Conservation (phyloP, 2,888 invertebrate species). For the Athalia circularis region DNA sequence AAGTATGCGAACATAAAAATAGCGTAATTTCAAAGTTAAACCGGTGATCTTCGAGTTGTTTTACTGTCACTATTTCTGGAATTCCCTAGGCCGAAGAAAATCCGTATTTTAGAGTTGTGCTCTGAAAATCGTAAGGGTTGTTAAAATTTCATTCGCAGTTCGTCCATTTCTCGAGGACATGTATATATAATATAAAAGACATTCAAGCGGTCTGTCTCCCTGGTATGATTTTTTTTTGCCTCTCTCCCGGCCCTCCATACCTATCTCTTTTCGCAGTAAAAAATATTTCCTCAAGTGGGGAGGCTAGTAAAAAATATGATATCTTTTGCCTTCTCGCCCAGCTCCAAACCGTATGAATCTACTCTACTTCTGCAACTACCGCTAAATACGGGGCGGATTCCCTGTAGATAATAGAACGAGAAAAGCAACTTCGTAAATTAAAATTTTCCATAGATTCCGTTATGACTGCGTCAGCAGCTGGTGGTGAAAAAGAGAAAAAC, state of each 20-base stretch:
- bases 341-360: not conserved
- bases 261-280: not conserved
- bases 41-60: not conserved
- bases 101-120: not conserved
- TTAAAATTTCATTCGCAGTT: slow-evolving; percentile 14
- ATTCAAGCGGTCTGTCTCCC: not conserved
- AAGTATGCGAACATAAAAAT: too few relatives aligned
- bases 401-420: slow-evolving; percentile 7
- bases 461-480: slow-evolving; percentile 10
- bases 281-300: slow-evolving; percentile 27
- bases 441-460: slow-evolving; percentile 40
- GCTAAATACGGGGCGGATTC: slow-evolving; percentile 25
- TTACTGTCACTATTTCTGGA: not conserved
- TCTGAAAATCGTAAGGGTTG: not conserved
- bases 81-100: not conserved
- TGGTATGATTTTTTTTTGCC: not conserved
- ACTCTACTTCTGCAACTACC: not conserved
- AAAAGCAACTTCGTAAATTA: slow-evolving; percentile 44
- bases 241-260: not conserved
- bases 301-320: slow-evolving; percentile 21
- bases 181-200: not conserved
- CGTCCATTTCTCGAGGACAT: not conserved
- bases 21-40: not conserved
- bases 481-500: slow-evolving; percentile 9
- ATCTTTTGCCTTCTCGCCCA: slow-evolving; percentile 20